phyloP scores from a whole-genome alignment of 2,888 invertebrate genomes.

The Galerucella calmariensis region DNA sequence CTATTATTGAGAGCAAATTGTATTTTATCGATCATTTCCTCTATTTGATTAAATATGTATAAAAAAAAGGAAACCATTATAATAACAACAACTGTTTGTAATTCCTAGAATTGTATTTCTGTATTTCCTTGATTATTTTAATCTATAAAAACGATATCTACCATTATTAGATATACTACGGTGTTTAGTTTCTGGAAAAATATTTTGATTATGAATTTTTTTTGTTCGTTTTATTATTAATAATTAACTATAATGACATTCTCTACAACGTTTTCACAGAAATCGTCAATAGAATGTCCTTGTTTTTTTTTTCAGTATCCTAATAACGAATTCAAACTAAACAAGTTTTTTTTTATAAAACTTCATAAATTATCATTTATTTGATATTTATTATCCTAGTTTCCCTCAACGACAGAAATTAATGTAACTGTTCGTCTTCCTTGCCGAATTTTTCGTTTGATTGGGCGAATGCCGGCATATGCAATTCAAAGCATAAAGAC shows the following conservation, averaged over 20 bases:
- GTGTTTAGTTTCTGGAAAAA: not conserved
- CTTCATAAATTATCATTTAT: too few relatives aligned
- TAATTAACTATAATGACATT: not conserved
- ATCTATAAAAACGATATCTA: not conserved
- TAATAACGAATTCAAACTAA: not conserved
- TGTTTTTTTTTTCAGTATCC: not conserved
- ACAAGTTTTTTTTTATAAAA: not conserved
- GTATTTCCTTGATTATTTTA: not conserved
- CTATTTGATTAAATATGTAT: slow-evolving; percentile 1
- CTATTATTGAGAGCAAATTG: not conserved
- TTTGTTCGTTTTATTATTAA: not conserved
- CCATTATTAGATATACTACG: not conserved
- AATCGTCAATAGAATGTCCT: not conserved
- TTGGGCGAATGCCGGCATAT: too few relatives aligned
- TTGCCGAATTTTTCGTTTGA: too few relatives aligned
- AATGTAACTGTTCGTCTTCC: too few relatives aligned
- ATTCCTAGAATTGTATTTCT: not conserved
- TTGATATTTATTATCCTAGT: too few relatives aligned
- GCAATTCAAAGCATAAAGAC: too few relatives aligned
- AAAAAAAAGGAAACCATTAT: slow-evolving; percentile 3
- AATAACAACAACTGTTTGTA: not conserved
- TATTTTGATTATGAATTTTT: not conserved
- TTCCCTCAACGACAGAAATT: too few relatives aligned
- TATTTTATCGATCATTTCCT: slow-evolving; percentile 1
- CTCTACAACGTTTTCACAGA: not conserved